Conservation (phyloP, 2,888 invertebrate species). For the Himalopsyche anomala region DNA sequence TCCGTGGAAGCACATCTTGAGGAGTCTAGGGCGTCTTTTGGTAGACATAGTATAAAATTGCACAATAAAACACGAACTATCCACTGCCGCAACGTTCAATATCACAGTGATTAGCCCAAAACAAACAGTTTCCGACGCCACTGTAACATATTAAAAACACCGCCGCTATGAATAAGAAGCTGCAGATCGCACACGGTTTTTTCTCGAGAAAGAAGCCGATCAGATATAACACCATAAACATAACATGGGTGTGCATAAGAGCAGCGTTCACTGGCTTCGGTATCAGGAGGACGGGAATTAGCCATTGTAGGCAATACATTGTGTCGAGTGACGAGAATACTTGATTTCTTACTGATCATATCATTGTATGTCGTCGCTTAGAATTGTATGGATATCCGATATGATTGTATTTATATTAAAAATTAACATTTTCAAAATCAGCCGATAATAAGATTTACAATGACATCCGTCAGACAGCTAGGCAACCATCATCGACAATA, state of each 20-base stretch:
- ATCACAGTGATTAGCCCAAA: slow-evolving; percentile 82
- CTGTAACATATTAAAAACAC: slow-evolving; percentile 97
- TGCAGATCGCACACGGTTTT: slow-evolving; percentile 98
- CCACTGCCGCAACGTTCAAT: slow-evolving; percentile 57
- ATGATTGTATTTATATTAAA: neutral
- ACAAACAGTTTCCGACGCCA: slow-evolving; percentile 95
- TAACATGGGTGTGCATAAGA: slow-evolving; percentile 95
- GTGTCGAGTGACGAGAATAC: slow-evolving; percentile 45
- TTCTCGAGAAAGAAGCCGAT: slow-evolving; percentile 97
- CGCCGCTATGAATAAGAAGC: slow-evolving; percentile 94
- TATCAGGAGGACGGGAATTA: slow-evolving; percentile 96
- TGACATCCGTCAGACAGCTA: slow-evolving; percentile 41
- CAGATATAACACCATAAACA: slow-evolving; percentile 97
- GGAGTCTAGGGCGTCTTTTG: slow-evolving; percentile 38
- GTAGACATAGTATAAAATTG: slow-evolving; percentile 12
- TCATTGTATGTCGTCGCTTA: slow-evolving; percentile 20
- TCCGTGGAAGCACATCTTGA: slow-evolving; percentile 38
- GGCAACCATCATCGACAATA: neutral
- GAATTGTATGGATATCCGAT: neutral
- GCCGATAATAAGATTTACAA: slow-evolving; percentile 1
- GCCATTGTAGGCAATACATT: slow-evolving; percentile 98
- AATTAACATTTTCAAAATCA: slow-evolving; percentile 25
- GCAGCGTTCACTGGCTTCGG: slow-evolving; percentile 99
- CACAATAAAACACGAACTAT: slow-evolving; percentile 6
- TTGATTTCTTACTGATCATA: neutral